Evolutionary conservation across 2,888 invertebrate species (phyloP).

Genomic region (Petrolisthes cinctipes): DNA sequence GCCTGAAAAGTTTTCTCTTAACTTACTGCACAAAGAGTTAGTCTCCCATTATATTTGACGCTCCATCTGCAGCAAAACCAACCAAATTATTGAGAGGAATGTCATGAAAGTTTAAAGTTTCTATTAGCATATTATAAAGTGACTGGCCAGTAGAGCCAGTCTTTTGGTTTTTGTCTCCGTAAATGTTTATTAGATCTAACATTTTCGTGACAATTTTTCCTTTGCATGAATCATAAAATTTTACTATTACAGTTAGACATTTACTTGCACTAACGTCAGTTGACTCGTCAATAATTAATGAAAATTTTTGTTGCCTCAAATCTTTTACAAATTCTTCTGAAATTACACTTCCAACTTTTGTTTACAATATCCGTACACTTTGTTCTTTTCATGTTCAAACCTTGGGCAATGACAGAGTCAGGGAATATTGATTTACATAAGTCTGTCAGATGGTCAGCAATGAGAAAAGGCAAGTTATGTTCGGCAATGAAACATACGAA

Average conservation of each 20-base stretch:
- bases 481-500: constrained; percentile 15
- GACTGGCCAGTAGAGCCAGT: too few relatives aligned
- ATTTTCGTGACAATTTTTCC: too few relatives aligned
- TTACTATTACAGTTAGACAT: too few relatives aligned
- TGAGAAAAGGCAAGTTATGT: constrained; percentile 10
- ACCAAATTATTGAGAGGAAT: constrained; percentile 9
- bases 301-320: not conserved
- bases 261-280: not conserved
- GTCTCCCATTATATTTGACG: constrained; percentile 5
- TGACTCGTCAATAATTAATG: constrained; percentile 25
- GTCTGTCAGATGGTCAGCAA: constrained; percentile 12
- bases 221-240: too few relatives aligned
- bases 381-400: not conserved
- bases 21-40: too few relatives aligned
- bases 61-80: constrained; percentile 23
- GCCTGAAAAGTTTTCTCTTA: too few relatives aligned
- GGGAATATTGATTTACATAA: constrained; percentile 17
- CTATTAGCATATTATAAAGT: not conserved
- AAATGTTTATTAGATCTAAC: too few relatives aligned
- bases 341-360: not conserved
- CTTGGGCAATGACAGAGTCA: constrained; percentile 28
- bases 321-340: not conserved
- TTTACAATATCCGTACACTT: constrained; percentile 1
- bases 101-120: not conserved
- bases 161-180: too few relatives aligned